Evolutionary conservation across 2,888 invertebrate species (phyloP).

Genomic region (Chalcis sispes): DNA sequence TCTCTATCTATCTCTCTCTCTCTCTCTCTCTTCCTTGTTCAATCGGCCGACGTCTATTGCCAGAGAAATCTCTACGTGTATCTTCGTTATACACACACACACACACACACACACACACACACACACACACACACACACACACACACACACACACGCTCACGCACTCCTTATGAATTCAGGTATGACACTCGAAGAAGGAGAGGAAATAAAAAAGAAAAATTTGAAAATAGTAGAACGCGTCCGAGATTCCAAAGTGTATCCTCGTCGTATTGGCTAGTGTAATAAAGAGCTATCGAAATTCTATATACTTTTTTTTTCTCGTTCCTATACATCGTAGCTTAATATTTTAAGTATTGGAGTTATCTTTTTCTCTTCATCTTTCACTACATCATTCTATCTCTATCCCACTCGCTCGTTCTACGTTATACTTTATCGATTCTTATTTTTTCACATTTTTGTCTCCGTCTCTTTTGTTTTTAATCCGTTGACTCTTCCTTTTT

Average conservation of each 20-base stretch:
- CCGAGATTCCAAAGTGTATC: constrained; percentile 26
- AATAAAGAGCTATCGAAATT: constrained; percentile 54
- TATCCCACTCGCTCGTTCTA: neutral
- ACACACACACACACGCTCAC: neutral
- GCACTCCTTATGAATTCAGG: constrained; percentile 4
- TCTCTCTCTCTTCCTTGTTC: constrained; percentile 8
- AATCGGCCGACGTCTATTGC: neutral
- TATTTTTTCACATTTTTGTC: neutral
- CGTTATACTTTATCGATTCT: neutral
- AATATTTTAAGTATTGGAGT: constrained; percentile 45
- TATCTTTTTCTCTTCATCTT: constrained; percentile 38
- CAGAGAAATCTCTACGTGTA: neutral
- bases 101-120: too few species aligned
- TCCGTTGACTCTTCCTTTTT: neutral
- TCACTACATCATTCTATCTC: neutral
- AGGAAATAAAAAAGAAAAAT: constrained; percentile 23
- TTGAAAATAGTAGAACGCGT: constrained; percentile 3
- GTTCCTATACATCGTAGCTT: constrained; percentile 31
- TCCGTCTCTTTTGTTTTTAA: neutral
- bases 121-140: too few species aligned
- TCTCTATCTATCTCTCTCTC: neutral
- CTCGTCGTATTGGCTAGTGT: constrained; percentile 13
- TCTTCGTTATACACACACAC: too few species aligned
- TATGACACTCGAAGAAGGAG: neutral
- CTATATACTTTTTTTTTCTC: constrained; percentile 30